Conservation (phyloP, 2,113 vertebrate species). For the Trinectes maculatus region DNA sequence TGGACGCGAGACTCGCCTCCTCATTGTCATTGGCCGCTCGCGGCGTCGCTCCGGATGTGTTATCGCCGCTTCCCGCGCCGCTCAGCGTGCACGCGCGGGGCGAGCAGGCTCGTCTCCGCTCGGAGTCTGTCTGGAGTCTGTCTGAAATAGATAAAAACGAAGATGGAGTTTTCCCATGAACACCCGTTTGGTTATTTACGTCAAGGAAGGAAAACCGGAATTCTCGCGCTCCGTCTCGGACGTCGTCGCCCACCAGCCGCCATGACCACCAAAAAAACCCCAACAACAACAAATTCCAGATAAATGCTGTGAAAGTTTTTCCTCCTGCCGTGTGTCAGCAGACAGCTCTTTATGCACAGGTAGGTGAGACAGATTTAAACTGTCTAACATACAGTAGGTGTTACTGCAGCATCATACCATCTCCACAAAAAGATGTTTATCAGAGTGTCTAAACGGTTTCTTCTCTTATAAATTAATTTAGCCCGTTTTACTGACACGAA, state of each 20-base stretch:
- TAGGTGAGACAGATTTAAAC: constrained; percentile 72
- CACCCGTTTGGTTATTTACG: constrained; percentile 39
- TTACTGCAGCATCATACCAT: constrained; percentile 8
- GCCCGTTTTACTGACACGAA: background rate
- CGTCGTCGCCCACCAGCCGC: constrained; percentile 38
- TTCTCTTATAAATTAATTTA: background rate
- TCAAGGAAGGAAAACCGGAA: constrained; percentile 59
- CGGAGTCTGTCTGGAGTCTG: constrained; percentile 83
- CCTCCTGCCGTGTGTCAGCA: constrained; percentile 65
- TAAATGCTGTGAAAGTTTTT: constrained; percentile 76
- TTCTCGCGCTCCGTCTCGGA: constrained; percentile 19
- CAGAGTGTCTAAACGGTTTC: background rate
- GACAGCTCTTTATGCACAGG: constrained; percentile 76
- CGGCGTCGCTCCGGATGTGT: constrained; percentile 60
- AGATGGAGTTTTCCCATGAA: constrained; percentile 73
- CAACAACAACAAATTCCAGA: constrained; percentile 34
- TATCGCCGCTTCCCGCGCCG: constrained; percentile 70
- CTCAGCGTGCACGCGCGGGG: constrained; percentile 76
- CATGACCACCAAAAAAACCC: constrained; percentile 28
- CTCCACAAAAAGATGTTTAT: background rate
- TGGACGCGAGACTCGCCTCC: constrained; percentile 30
- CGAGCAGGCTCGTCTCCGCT: constrained; percentile 77
- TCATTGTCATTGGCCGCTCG: constrained; percentile 52
- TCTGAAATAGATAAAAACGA: constrained; percentile 82
- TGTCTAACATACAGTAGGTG: constrained; percentile 16